Conservation (phyloP, 2,888 invertebrate species). For the Eristalis tenax region DNA sequence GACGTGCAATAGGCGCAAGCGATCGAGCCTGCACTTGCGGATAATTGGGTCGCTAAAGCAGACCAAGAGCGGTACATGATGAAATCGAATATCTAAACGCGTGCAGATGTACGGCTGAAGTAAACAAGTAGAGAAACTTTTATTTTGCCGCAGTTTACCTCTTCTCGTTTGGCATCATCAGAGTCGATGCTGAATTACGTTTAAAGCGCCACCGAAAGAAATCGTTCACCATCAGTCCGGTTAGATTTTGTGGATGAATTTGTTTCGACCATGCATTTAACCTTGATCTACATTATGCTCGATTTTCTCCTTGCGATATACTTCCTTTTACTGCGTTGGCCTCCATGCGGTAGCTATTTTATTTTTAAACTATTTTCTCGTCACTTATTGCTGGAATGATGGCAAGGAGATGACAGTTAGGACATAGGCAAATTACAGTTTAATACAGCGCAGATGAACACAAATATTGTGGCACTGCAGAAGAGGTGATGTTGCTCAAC, state of each 20-base stretch:
- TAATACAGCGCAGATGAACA: too few relatives aligned
- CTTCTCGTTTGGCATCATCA: constrained; percentile 20
- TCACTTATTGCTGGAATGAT: background rate
- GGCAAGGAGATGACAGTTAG: too few relatives aligned
- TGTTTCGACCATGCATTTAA: constrained; percentile 2
- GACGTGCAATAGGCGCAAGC: constrained; percentile 23
- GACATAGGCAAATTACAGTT: too few relatives aligned
- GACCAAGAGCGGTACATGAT: constrained; percentile 21
- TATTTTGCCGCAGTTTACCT: constrained; percentile 20
- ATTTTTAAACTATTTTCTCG: background rate
- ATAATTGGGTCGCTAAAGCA: constrained; percentile 61
- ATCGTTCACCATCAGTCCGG: background rate
- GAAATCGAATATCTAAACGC: constrained; percentile 36
- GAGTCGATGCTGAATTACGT: constrained; percentile 1
- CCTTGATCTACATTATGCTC: constrained; percentile 17
- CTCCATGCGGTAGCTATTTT: background rate
- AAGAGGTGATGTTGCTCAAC: too few relatives aligned
- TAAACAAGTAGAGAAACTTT: constrained; percentile 64
- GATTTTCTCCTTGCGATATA: background rate
- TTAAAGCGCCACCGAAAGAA: constrained; percentile 46
- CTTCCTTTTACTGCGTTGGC: background rate
- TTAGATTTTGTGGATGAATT: background rate
- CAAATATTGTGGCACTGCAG: too few relatives aligned
- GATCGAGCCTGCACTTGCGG: constrained; percentile 17
- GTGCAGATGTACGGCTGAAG: constrained; percentile 2